Conservation (phyloP, 2,888 invertebrate genomes). For the Sycophila texana region DNA sequence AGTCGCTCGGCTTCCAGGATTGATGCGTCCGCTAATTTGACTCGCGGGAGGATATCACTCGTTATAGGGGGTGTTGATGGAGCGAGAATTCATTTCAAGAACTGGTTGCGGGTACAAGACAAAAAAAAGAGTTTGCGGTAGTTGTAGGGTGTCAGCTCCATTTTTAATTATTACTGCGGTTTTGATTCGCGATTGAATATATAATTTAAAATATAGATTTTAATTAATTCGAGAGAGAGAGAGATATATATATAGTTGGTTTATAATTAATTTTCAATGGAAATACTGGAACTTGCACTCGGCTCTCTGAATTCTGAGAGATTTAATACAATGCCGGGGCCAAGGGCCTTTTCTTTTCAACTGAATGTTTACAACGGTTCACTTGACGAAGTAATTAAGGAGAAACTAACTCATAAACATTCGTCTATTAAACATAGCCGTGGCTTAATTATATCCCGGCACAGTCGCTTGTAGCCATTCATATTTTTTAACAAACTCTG, state of each 20-base stretch:
- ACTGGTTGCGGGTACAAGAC: no score
- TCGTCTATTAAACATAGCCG: not conserved
- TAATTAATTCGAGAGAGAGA: not conserved
- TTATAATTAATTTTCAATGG: conserved; percentile 39
- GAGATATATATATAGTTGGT: not conserved
- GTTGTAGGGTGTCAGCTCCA: no score
- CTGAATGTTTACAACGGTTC: conserved; percentile 22
- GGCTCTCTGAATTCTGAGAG: conserved; percentile 1
- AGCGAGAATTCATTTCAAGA: not conserved
- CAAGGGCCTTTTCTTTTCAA: conserved; percentile 7
- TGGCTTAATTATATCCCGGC: not conserved
- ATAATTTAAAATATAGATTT: not conserved
- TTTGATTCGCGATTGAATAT: not conserved
- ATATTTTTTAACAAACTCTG: no score
- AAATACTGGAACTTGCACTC: conserved; percentile 21
- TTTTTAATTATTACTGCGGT: not conserved
- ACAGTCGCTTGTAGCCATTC: no score
- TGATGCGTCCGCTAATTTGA: no score
- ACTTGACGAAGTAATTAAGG: conserved; percentile 22
- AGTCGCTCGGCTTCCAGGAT: no score
- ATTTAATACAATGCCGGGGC: conserved; percentile 10
- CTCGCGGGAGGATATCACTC: no score
- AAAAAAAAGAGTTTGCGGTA: no score
- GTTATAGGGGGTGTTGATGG: no score
- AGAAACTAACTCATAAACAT: conserved; percentile 19